A percentile compares a stretch with the other conserved stretches of the same genome.
phyloP scores from a whole-genome alignment of 2,797 vertebrate species.

The Hoplostethus atlanticus region DNA sequence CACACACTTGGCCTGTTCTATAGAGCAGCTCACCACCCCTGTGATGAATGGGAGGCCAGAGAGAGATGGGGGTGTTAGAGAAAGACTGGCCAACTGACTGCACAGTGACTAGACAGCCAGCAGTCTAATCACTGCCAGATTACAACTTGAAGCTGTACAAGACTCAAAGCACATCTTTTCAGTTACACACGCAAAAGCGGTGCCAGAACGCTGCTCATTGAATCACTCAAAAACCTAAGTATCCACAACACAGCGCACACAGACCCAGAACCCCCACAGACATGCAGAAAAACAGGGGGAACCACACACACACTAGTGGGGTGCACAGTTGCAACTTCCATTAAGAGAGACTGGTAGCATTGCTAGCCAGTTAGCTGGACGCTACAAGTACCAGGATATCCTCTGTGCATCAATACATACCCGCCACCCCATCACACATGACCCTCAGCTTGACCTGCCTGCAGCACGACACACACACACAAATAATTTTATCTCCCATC shows the following conservation, averaged over 20 bases:
- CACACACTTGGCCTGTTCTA: constrained; percentile 47
- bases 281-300: background rate
- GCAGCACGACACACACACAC: constrained; percentile 39
- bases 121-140: constrained; percentile 40
- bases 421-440: constrained; percentile 22
- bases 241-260: background rate
- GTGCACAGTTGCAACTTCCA: background rate
- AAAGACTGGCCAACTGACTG: constrained; percentile 10
- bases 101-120: constrained; percentile 30
- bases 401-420: constrained; percentile 25
- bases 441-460: constrained; percentile 59
- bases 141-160: constrained; percentile 26
- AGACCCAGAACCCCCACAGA: background rate
- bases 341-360: background rate
- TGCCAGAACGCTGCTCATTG: constrained; percentile 3
- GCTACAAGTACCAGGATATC: constrained; percentile 8
- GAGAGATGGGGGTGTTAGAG: constrained; percentile 1
- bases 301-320: too few species aligned
- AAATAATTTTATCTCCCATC: constrained; percentile 52
- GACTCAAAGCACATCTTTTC: constrained; percentile 33
- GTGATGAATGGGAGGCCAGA: constrained; percentile 56
- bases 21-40: constrained; percentile 44
- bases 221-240: constrained; percentile 12
- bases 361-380: background rate
- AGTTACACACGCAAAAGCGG: constrained; percentile 16